phyloP scores from a whole-genome alignment of 1,140 invertebrate species.

The Lutraria rhynchaena region DNA sequence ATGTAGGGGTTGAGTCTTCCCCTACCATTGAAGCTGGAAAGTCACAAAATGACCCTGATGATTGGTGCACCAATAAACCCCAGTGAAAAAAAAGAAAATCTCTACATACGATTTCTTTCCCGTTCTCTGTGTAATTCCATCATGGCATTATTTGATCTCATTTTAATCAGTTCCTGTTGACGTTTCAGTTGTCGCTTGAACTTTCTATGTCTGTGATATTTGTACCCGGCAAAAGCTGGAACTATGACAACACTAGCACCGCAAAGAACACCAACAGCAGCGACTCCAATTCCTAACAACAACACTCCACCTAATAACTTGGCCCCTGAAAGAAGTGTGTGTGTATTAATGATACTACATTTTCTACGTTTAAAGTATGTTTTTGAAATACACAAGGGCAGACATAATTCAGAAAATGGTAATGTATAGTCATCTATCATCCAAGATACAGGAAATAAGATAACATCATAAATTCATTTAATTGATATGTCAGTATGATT shows the following conservation, averaged over 20 bases:
- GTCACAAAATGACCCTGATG: too few species aligned
- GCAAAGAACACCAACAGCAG: conserved; percentile 76
- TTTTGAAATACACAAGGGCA: too few species aligned
- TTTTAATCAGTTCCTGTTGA: conserved; percentile 16
- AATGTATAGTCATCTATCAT: too few species aligned
- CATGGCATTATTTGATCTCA: conserved; percentile 3
- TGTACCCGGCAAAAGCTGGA: conserved; percentile 76
- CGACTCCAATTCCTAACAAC: conserved; percentile 74
- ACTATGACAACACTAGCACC: conserved; percentile 76
- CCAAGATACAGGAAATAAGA: too few species aligned
- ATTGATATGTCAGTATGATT: too few species aligned
- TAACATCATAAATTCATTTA: too few species aligned
- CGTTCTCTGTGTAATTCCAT: conserved; percentile 28
- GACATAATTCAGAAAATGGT: too few species aligned
- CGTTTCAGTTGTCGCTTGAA: conserved; percentile 22
- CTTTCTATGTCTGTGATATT: conserved; percentile 66
- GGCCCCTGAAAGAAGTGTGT: conserved; percentile 71
- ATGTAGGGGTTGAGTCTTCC: too few species aligned
- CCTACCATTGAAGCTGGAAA: too few species aligned
- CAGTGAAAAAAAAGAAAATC: background rate
- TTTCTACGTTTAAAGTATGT: too few species aligned
- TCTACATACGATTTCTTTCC: conserved; percentile 8
- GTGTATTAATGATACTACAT: too few species aligned
- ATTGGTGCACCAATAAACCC: background rate
- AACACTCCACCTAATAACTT: conserved; percentile 79